These are phyloP conservation scores for Ceratoteleas bidentatus DNA, from an alignment of 1,140 invertebrate species.

Conservation along the genomic window DNA sequence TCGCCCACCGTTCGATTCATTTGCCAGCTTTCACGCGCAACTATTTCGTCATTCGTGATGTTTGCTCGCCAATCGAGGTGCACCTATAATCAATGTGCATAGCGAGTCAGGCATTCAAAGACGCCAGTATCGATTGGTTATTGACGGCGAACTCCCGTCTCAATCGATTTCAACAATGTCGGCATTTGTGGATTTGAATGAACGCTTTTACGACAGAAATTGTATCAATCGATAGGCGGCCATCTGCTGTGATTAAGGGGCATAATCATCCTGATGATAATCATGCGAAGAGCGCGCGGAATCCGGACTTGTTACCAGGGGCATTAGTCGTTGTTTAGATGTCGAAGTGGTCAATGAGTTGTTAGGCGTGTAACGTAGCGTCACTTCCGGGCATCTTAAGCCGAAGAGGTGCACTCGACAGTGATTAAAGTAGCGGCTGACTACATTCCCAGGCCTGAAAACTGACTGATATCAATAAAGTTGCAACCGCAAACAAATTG, in stretches of 20 bases:
- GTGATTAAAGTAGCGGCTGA: conserved; percentile 8
- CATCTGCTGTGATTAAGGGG: not conserved
- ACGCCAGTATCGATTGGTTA: too few species aligned
- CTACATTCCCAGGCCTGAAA: conserved; percentile 4
- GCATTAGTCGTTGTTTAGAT: conserved; percentile 17
- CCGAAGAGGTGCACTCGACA: conserved; percentile 5
- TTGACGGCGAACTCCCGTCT: too few species aligned
- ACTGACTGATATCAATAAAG: conserved; percentile 22
- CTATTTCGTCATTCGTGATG: too few species aligned
- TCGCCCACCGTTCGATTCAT: too few species aligned
- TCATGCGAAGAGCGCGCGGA: not conserved
- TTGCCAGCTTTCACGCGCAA: too few species aligned
- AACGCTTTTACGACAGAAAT: too few species aligned
- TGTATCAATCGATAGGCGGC: too few species aligned
- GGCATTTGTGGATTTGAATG: too few species aligned
- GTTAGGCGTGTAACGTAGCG: conserved; percentile 15
- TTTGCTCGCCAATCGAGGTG: too few species aligned
- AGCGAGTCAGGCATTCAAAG: too few species aligned
- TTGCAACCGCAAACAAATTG: conserved; percentile 10
- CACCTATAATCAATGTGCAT: too few species aligned
- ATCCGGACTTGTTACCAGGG: conserved; percentile 4
- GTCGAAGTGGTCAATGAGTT: conserved; percentile 18
- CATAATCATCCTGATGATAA: not conserved
- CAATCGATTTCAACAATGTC: too few species aligned
- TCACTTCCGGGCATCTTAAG: conserved; percentile 14